A percentile compares a stretch with the other conserved stretches of the same genome.
These are phyloP conservation scores for Calameuta filiformis DNA, from an alignment of 2,888 invertebrate genomes.

Conservation along the genomic window DNA sequence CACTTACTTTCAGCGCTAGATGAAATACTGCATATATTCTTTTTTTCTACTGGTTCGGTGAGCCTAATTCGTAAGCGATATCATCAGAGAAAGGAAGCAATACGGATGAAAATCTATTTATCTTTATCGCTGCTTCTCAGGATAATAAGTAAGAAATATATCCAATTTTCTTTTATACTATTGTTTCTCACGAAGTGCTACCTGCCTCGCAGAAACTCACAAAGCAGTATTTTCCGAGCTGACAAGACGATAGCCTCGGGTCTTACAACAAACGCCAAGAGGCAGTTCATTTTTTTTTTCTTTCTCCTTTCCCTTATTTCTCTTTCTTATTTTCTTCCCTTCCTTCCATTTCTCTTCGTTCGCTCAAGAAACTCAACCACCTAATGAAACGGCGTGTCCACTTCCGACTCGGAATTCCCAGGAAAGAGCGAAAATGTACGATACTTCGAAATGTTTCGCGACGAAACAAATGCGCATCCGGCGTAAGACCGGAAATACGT, in stretches of 20 bases:
- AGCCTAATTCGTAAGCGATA: not conserved
- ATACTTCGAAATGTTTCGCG: constrained; percentile 7
- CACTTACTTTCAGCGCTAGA: not conserved
- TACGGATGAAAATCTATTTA: not conserved
- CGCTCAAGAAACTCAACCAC: constrained; percentile 1
- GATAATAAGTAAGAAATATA: not conserved
- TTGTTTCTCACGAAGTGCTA: not conserved
- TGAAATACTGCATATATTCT: not conserved
- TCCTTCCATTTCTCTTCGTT: constrained; percentile 15
- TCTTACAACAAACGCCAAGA: not conserved
- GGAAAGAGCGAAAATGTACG: constrained; percentile 12
- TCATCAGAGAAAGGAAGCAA: not conserved
- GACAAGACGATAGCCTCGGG: constrained; percentile 10
- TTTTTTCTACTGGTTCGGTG: not conserved
- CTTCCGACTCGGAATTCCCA: constrained; percentile 15
- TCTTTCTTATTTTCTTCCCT: not conserved
- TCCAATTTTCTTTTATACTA: not conserved
- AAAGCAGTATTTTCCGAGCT: constrained; percentile 3
- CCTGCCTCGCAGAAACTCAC: not conserved
- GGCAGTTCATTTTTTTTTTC: constrained; percentile 2
- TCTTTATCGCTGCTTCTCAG: not conserved
- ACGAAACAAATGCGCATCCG: not conserved
- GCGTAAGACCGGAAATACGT: not conserved
- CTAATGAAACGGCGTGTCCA: constrained; percentile 12
- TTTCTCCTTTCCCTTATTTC: not conserved